Evolutionary conservation across 2,888 invertebrate species (phyloP), one percentile per base, ranked within the genome.

Genomic region (Conops quadrifasciatus): DNA sequence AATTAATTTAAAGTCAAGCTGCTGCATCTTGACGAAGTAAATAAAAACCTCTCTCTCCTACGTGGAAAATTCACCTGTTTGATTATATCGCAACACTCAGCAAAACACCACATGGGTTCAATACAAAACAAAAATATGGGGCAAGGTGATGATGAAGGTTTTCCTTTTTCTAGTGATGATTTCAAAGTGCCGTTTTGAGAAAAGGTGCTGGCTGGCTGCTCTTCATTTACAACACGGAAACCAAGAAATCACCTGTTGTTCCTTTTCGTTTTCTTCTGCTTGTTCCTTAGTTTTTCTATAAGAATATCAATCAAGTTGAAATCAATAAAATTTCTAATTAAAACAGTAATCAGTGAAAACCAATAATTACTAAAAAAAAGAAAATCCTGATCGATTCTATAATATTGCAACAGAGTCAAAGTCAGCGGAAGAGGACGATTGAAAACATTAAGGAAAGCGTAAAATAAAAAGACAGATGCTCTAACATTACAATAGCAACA

Each of bases 401-500:
- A n/a, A 36, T 36, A 7, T 36, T 36, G 9, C 36, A 36, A 36
- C 56, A 19, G 5, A 21, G 56, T 11, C 5, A 56, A 58, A 21
- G 11, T 11, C 21, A 5, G 19, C n/a, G 24, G 11, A 7, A 3
- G 2, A 11, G 5, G 24, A 4, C 19, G 53, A 53, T 21, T 53
- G n/a, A 51, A 58, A 49, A 15, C 24, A 28, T 58, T 5, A 24
- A 58, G 28, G 26, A 9, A 15, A 15, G 2, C 58, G 24, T 13
- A 58, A 21, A 26, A 63, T 28, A 13, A 28, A 66, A 21, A 19
- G 24, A 53, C 66, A 66, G 66, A 66, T 66, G 66, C 51, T 66
- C 19, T 36, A 66, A 56, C 28, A 56, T 56, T 66, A 66, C 66
- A 66, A 15, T 15, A 56, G 56, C 43, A 66, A 51, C 45, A 63